Evolutionary conservation across 30 jellyfish, hydroid and myxozoan species (phyloP), one percentile per base, ranked within the genome.

Genomic region (Cassiopea xamachana): DNA sequence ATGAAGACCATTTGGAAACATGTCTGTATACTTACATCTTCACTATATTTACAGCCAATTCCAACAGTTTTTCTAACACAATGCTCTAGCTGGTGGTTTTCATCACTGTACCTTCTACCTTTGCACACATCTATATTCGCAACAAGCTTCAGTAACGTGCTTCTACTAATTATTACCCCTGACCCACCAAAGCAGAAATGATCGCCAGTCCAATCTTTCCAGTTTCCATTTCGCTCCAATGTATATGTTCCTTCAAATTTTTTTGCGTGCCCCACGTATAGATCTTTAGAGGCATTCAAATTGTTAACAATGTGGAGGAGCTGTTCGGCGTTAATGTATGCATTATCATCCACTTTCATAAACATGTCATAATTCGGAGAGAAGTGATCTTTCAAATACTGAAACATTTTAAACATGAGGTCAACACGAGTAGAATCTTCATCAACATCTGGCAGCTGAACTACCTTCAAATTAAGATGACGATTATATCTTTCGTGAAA

Each of bases 391-490:
- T 84, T 95, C 92, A 95, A 83, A 62, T 95, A 92, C 60, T 91
- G 98, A 58, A 91, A 73, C 94, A 95, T 85, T 59, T 95, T 85
- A 46, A 79, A 87, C n/a, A 97, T 77, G 5, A 95, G 75, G 48
- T 95, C 99, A 14, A 90, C 83, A 48, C 77, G 72, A 2, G 96
- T 73, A 1, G 99, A 91, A 44, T 90, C 97, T 48, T 91, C 98
- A 48, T 71, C 95, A 3, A 95, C 93, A 58, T 95, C 99, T 44
- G 99, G 98, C 69, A 95, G 85, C 89, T 95, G 99, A 16, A 95
- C 91, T 55, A 95, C 99, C 75, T 95, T 95, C 76, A 95, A 77
- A 75, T 89, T 95, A n/a, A 95, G 88, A 71, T 87, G 80, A 39
- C 92, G 93, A 75, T 91, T 91, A 69, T 46, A 95, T 67, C 81